Conservation (phyloP, 2,797 vertebrate genomes). For the Esox lucius region DNA sequence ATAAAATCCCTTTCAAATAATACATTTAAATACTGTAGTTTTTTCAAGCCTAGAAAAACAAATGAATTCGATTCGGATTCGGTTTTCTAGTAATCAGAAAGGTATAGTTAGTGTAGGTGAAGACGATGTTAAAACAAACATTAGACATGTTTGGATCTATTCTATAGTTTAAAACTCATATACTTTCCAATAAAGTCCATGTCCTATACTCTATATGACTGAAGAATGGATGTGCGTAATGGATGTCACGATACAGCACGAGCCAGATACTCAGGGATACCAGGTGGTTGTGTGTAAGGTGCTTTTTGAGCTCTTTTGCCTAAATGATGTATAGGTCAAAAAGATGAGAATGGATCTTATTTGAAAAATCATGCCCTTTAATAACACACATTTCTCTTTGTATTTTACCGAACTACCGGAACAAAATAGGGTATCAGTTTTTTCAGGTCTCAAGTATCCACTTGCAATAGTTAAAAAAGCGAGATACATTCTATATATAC, state of each 20-base stretch:
- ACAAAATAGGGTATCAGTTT: neutral
- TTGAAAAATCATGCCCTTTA: neutral
- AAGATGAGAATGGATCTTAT: neutral
- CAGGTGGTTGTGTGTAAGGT: constrained; percentile 1
- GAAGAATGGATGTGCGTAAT: neutral
- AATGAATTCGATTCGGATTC: neutral
- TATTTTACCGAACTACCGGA: neutral
- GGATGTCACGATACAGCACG: constrained; percentile 21
- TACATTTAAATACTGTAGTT: no score
- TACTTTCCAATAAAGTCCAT: neutral
- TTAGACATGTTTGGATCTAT: neutral
- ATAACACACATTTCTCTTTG: neutral
- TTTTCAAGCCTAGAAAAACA: neutral
- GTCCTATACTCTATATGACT: neutral
- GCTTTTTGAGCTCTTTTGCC: neutral
- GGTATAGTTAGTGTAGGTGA: neutral
- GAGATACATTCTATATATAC: no score
- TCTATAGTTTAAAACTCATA: neutral
- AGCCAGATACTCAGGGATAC: constrained; percentile 6
- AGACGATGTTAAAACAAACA: neutral
- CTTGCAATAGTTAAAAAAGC: no score
- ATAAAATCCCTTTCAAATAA: no score
- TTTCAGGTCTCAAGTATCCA: no score
- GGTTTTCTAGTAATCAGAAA: neutral
- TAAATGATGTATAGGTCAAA: neutral